Percentiles rank a stretch among this genome's conserved stretches.
Conservation (phyloP, 2,113 vertebrate species). For the Paralichthys olivaceus region DNA sequence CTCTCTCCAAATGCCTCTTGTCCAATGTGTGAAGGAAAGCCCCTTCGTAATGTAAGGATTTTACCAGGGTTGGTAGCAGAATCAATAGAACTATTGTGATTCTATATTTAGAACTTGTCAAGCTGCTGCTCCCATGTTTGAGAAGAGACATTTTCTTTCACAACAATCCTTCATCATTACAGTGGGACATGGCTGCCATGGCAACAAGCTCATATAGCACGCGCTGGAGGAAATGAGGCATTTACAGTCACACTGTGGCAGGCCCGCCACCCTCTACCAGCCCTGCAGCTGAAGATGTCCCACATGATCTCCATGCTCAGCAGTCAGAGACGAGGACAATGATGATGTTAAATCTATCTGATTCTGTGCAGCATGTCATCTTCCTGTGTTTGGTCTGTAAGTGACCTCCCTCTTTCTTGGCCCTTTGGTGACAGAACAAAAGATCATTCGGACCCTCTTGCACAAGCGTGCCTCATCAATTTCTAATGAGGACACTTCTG, state of each 20-base stretch:
- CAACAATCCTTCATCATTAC: conserved; percentile 18
- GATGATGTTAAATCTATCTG: background rate
- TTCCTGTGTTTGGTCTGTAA: background rate
- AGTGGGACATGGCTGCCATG: conserved; percentile 24
- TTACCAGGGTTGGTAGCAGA: background rate
- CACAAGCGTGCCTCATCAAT: background rate
- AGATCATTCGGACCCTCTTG: background rate
- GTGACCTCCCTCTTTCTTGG: background rate
- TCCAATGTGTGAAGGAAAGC: background rate
- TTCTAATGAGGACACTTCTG: background rate
- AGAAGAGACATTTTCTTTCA: conserved; percentile 15
- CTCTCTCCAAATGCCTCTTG: background rate
- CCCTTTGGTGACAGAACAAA: background rate
- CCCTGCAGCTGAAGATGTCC: background rate
- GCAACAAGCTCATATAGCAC: conserved; percentile 9
- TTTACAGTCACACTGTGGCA: background rate
- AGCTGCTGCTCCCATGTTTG: conserved; percentile 13
- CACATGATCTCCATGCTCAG: background rate
- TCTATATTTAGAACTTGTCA: conserved; percentile 16
- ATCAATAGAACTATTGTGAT: background rate
- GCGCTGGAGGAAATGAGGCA: background rate
- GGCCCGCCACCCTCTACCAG: too few relatives aligned
- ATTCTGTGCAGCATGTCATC: background rate
- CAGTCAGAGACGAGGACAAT: background rate
- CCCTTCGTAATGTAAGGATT: background rate